Percentiles rank a stretch among this genome's conserved stretches.
Conservation (phyloP, 2,888 invertebrate genomes). For the Ctenicera cuprea region DNA sequence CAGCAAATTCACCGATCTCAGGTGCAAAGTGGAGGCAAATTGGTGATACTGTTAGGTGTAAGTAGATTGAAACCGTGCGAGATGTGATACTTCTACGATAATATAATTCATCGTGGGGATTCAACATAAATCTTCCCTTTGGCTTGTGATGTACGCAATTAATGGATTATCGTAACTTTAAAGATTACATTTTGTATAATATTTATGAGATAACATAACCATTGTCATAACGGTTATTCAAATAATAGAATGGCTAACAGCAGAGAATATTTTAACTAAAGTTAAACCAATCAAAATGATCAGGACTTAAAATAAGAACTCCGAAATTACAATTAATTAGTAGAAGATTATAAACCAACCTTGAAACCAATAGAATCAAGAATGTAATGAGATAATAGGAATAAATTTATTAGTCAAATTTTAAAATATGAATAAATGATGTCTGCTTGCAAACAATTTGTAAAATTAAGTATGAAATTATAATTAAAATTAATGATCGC, state of each 20-base stretch:
- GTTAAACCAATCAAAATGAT: too few relatives aligned
- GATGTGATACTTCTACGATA: conserved; percentile 53
- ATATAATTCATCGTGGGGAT: conserved; percentile 57
- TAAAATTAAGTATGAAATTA: conserved; percentile 40
- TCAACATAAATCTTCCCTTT: conserved; percentile 18
- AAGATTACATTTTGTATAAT: too few relatives aligned
- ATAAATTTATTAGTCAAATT: conserved; percentile 26
- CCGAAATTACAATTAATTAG: neutral
- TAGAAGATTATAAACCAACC: neutral
- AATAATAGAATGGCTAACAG: too few relatives aligned
- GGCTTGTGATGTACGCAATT: neutral
- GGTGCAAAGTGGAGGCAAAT: conserved; percentile 68
- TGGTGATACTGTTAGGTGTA: conserved; percentile 63
- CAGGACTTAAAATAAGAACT: too few relatives aligned
- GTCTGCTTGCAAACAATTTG: conserved; percentile 22
- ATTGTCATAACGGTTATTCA: too few relatives aligned
- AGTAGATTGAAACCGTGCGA: conserved; percentile 62
- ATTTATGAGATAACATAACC: too few relatives aligned
- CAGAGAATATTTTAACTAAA: too few relatives aligned
- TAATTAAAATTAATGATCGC: conserved; percentile 36
- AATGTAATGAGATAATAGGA: neutral
- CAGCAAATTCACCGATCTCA: conserved; percentile 63
- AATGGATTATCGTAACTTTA: neutral
- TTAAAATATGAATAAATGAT: conserved; percentile 33
- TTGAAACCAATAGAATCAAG: neutral